Percentiles rank a stretch among this genome's conserved stretches.
These are phyloP conservation scores for Drosophila eohydei DNA, from an alignment of 2,888 invertebrate species.

Conservation along the genomic window DNA sequence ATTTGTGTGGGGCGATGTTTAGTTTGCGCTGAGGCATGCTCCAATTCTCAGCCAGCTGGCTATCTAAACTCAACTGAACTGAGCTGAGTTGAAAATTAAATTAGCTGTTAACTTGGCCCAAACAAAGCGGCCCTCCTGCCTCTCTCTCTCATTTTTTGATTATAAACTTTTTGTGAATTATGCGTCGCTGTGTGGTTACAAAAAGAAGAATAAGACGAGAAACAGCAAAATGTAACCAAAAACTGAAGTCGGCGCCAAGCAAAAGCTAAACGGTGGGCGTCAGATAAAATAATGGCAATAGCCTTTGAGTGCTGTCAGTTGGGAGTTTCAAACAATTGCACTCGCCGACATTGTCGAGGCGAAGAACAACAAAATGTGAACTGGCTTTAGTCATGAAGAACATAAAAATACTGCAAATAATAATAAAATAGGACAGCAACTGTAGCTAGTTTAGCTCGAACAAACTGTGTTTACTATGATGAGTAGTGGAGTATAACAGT, in stretches of 20 bases:
- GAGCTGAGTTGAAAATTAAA: constrained; percentile 55
- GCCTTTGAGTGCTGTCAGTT: constrained; percentile 7
- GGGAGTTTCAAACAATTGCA: constrained; percentile 61
- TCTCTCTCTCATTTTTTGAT: constrained; percentile 36
- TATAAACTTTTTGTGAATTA: constrained; percentile 64
- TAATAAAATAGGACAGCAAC: background rate
- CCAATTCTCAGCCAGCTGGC: constrained; percentile 24
- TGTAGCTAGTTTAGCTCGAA: background rate
- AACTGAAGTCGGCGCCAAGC: constrained; percentile 17
- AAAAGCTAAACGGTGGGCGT: constrained; percentile 45
- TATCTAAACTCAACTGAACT: constrained; percentile 2
- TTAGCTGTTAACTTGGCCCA: constrained; percentile 53
- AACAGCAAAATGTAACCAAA: constrained; percentile 5
- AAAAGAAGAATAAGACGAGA: constrained; percentile 3
- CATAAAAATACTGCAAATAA: constrained; percentile 22
- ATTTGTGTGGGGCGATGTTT: constrained; percentile 60
- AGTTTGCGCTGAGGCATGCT: constrained; percentile 34
- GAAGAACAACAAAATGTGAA: constrained; percentile 53
- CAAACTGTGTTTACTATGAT: background rate
- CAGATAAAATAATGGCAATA: constrained; percentile 56
- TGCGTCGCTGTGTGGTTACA: constrained; percentile 34
- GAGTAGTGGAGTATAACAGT: background rate
- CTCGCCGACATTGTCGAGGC: constrained; percentile 58
- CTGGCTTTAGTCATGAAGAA: background rate
- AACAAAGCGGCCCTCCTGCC: constrained; percentile 2